Conservation (phyloP, 2,888 invertebrate species). For the Autographa gamma region DNA sequence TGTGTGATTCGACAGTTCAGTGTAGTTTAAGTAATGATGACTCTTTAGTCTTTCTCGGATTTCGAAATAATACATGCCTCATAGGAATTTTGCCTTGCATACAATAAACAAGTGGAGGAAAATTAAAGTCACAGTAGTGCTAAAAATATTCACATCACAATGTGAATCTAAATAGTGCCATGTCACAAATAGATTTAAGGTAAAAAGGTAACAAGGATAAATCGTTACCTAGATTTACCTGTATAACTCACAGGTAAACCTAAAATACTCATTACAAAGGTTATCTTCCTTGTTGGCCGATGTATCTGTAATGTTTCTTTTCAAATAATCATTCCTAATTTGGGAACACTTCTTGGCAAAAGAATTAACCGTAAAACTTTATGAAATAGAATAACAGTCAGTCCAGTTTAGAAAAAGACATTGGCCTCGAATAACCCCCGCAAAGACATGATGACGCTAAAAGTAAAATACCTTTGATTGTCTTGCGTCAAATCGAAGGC, state of each 20-base stretch:
- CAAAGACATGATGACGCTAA: not conserved
- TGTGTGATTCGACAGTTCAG: constrained; percentile 27
- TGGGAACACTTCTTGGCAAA: too few relatives aligned
- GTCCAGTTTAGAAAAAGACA: not conserved
- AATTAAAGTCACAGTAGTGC: constrained; percentile 20
- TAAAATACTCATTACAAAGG: not conserved
- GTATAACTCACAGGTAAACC: not conserved
- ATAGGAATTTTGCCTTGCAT: constrained; percentile 16
- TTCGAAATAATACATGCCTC: constrained; percentile 13
- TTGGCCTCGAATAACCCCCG: not conserved
- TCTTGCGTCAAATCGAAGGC: constrained; percentile 39
- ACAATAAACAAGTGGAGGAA: constrained; percentile 31
- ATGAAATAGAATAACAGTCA: not conserved
- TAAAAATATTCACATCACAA: constrained; percentile 41
- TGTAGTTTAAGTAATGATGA: constrained; percentile 12
- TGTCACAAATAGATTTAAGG: constrained; percentile 7
- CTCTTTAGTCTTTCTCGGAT: not conserved
- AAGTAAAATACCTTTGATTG: constrained; percentile 18
- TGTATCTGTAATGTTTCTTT: too few relatives aligned
- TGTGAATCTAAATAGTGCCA: constrained; percentile 11
- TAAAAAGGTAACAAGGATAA: constrained; percentile 3
- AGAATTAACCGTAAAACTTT: too few relatives aligned
- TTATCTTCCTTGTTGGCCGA: not conserved
- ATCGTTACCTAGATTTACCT: not conserved
- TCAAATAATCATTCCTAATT: too few relatives aligned